phyloP scores from a whole-genome alignment of 2,888 invertebrate species.

The Subacronicta megacephala region DNA sequence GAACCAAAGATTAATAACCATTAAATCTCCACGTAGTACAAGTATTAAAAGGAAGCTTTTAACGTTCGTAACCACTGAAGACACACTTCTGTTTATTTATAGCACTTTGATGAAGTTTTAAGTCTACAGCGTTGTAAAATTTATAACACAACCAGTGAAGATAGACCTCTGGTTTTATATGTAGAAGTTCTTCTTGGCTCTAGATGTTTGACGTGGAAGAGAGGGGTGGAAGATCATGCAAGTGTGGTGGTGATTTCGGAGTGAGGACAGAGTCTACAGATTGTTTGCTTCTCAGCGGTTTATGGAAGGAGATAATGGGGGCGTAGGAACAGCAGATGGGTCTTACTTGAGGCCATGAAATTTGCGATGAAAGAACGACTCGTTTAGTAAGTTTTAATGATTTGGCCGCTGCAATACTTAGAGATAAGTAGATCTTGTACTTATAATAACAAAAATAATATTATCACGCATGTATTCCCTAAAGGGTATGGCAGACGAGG shows the following conservation, averaged over 20 bases:
- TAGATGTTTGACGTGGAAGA: slow-evolving; percentile 3
- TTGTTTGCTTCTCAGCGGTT: slow-evolving; percentile 82
- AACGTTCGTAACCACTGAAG: slow-evolving; percentile 57
- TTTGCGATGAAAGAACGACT: slow-evolving; percentile 29
- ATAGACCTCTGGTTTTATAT: slow-evolving; percentile 49
- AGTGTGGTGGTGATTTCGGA: slow-evolving; percentile 69
- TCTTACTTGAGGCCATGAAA: slow-evolving; percentile 67
- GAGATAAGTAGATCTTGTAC: no score
- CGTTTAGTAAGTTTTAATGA: no score
- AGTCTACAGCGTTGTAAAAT: slow-evolving; percentile 76
- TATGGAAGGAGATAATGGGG: slow-evolving; percentile 82
- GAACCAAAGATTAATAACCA: slow-evolving; percentile 33
- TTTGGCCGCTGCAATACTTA: no score
- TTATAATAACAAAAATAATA: no score
- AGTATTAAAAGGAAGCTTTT: slow-evolving; percentile 53
- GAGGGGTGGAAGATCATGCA: slow-evolving; percentile 56
- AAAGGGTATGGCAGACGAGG: no score
- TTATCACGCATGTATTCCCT: no score
- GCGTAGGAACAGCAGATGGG: slow-evolving; percentile 80
- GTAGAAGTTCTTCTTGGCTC: slow-evolving; percentile 11
- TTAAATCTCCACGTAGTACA: slow-evolving; percentile 56
- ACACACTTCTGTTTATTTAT: slow-evolving; percentile 74
- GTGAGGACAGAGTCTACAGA: slow-evolving; percentile 76
- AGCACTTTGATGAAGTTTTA: slow-evolving; percentile 80
- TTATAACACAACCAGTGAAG: slow-evolving; percentile 63